A percentile compares a stretch with the other conserved stretches of the same genome.
These are phyloP conservation scores for Cossypha caffra DNA, from an alignment of 2,797 vertebrate genomes.

Conservation along the genomic window DNA sequence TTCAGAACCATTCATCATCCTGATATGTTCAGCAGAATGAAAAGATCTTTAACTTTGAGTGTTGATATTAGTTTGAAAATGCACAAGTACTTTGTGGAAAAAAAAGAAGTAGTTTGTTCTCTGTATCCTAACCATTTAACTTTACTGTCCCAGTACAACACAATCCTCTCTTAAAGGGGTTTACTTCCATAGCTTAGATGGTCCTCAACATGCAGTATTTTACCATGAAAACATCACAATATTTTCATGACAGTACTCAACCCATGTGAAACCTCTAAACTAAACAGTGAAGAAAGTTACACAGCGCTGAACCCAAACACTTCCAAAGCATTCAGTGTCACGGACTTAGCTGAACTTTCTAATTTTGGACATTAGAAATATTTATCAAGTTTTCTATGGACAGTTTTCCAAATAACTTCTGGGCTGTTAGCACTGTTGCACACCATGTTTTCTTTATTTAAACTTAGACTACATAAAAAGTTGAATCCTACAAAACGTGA, in stretches of 20 bases:
- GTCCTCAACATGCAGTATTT: background rate
- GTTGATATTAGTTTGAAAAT: background rate
- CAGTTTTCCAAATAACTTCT: background rate
- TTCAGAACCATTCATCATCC: conserved; percentile 12
- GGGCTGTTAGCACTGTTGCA: background rate
- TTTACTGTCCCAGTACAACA: background rate
- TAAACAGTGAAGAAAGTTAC: background rate
- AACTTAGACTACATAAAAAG: background rate
- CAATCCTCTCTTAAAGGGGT: background rate
- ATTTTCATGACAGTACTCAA: background rate
- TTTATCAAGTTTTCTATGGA: background rate
- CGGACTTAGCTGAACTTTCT: background rate
- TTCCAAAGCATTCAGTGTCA: background rate
- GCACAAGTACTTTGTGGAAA: background rate
- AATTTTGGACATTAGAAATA: background rate
- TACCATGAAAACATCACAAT: background rate
- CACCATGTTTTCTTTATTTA: background rate
- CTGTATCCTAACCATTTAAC: background rate
- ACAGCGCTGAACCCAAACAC: background rate
- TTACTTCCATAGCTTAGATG: background rate
- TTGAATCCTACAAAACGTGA: background rate
- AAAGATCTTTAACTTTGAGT: background rate
- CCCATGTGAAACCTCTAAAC: background rate
- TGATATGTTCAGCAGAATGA: background rate
- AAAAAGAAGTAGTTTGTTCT: background rate